Conservation (phyloP, 1,140 invertebrate genomes). For the Fopius arisanus region DNA sequence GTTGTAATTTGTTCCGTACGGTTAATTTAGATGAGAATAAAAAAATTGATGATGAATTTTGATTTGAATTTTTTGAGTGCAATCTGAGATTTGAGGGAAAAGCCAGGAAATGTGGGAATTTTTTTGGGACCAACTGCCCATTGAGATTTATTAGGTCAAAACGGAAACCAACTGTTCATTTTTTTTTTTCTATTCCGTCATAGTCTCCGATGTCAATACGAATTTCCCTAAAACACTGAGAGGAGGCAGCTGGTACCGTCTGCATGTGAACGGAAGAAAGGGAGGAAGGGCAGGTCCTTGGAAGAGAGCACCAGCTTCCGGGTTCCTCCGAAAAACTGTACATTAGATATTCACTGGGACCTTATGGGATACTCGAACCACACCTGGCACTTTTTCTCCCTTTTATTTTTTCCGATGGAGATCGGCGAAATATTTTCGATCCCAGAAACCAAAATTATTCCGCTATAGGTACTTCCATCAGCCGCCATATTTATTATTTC, state of each 20-base stretch:
- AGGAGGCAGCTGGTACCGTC: background rate
- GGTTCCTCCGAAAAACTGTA: background rate
- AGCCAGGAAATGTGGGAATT: background rate
- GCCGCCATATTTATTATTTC: too few species aligned
- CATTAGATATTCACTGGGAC: background rate
- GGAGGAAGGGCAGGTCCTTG: background rate
- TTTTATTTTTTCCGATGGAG: background rate
- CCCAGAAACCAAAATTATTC: too few species aligned
- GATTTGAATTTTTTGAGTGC: too few species aligned
- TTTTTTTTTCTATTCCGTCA: background rate
- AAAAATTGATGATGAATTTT: too few species aligned
- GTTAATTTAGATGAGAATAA: too few species aligned
- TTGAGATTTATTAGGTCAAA: background rate
- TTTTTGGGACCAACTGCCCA: background rate
- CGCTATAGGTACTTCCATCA: too few species aligned
- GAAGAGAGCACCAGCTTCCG: background rate
- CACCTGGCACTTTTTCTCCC: conserved; percentile 1
- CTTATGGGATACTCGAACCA: background rate
- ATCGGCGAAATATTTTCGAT: too few species aligned
- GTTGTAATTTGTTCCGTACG: too few species aligned
- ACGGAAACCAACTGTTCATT: background rate
- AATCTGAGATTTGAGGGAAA: background rate
- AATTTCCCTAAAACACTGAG: background rate
- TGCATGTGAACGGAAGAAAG: conserved; percentile 4
- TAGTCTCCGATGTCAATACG: background rate